phyloP scores from a whole-genome alignment of 2,888 invertebrate species.

The Dugesia japonica region DNA sequence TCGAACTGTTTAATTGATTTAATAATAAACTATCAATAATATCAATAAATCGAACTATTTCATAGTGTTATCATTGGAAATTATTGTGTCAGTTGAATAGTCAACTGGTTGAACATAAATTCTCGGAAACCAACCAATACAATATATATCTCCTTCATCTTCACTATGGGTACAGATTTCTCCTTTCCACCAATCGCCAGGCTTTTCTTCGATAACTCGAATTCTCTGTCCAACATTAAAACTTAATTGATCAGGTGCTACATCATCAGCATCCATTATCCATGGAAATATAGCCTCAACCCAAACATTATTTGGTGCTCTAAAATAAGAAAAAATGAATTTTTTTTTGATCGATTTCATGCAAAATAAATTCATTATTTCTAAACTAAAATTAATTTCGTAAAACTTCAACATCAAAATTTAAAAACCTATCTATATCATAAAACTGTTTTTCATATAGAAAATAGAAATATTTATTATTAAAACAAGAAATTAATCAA shows the following conservation, averaged over 20 bases:
- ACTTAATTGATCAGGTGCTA: neutral
- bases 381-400: too few species aligned
- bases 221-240: slow-evolving; percentile 1
- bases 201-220: neutral
- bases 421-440: too few species aligned
- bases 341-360: too few species aligned
- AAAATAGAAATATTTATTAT: too few species aligned
- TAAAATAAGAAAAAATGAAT: neutral
- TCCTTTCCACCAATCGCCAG: neutral
- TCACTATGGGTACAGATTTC: neutral
- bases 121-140: neutral
- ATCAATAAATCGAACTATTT: neutral
- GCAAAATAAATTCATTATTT: too few species aligned
- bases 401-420: too few species aligned
- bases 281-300: slow-evolving; percentile 10
- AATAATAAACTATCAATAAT: too few species aligned
- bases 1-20: neutral
- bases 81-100: neutral
- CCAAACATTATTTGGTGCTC: neutral
- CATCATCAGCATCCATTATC: neutral
- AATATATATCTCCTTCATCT: neutral
- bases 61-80: neutral
- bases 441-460: too few species aligned
- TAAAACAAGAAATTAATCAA: too few species aligned
- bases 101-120: neutral